These are phyloP conservation scores for Sphaerodactylus townsendi DNA, from an alignment of 2,113 vertebrate species.

Conservation along the genomic window DNA sequence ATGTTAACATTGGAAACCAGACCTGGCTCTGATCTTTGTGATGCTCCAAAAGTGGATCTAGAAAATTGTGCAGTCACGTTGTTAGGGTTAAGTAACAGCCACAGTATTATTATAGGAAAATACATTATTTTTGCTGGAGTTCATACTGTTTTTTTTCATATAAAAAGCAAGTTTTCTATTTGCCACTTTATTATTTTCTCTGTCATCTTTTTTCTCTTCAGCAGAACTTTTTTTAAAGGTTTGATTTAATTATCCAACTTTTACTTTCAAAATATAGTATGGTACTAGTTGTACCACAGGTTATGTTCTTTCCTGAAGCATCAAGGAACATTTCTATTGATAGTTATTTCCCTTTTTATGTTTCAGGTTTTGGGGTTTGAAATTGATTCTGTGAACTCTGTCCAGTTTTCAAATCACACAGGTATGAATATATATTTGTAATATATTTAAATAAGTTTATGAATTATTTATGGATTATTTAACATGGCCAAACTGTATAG, in stretches of 20 bases:
- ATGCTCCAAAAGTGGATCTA: background rate
- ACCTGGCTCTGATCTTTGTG: background rate
- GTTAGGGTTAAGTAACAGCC: background rate
- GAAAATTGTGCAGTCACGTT: background rate
- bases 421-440: slow-evolving; percentile 72
- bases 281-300: background rate
- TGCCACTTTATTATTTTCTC: background rate
- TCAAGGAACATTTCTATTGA: background rate
- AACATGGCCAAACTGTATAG: background rate
- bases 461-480: background rate
- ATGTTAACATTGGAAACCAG: background rate
- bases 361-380: slow-evolving; percentile 95
- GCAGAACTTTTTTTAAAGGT: background rate
- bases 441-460: background rate
- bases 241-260: slow-evolving; percentile 27
- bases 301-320: background rate
- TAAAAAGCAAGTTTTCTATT: slow-evolving; percentile 19
- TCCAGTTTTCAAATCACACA: slow-evolving; percentile 99
- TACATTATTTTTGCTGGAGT: slow-evolving; percentile 14
- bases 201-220: accelerated
- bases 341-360: slow-evolving; percentile 42
- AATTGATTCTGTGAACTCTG: slow-evolving; percentile 95
- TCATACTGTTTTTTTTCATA: background rate
- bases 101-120: background rate
- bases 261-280: background rate